A percentile compares a stretch with the other conserved stretches of the same genome.
Evolutionary conservation across 2,888 invertebrate genomes (phyloP).

Genomic region (Chrysomela aeneicollis): DNA sequence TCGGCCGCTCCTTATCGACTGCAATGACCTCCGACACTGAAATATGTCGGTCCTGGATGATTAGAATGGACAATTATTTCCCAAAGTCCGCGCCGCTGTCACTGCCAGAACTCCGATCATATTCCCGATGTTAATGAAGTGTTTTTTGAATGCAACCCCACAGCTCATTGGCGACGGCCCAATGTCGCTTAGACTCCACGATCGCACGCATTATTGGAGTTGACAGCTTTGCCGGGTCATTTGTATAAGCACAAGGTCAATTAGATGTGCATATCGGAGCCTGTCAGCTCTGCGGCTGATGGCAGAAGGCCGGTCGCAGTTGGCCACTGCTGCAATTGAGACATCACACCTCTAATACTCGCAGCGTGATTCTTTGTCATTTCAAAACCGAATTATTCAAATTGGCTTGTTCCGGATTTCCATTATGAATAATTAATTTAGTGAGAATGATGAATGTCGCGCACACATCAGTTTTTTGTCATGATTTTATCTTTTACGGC

Average conservation of each 20-base stretch:
- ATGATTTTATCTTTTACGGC: too few species aligned
- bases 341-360: not conserved
- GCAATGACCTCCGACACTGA: too few species aligned
- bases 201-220: constrained; percentile 58
- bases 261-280: constrained; percentile 58
- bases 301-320: constrained; percentile 33
- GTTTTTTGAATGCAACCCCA: not conserved
- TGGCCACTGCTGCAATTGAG: constrained; percentile 18
- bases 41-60: too few species aligned
- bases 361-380: too few species aligned
- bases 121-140: constrained; percentile 1
- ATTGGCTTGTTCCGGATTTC: too few species aligned
- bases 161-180: constrained; percentile 3
- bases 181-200: constrained; percentile 2
- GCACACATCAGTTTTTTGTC: too few species aligned
- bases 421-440: too few species aligned
- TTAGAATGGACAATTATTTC: not conserved
- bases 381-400: too few species aligned
- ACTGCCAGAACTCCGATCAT: not conserved
- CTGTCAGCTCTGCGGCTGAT: constrained; percentile 44
- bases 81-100: not conserved
- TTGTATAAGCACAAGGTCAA: constrained; percentile 61
- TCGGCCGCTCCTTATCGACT: too few species aligned
- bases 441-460: too few species aligned
- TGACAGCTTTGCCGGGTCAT: constrained; percentile 61